Evolutionary conservation across 2,113 vertebrate genomes (phyloP), one percentile per base, ranked within the genome.

Genomic region (Puntigrus tetrazona): DNA sequence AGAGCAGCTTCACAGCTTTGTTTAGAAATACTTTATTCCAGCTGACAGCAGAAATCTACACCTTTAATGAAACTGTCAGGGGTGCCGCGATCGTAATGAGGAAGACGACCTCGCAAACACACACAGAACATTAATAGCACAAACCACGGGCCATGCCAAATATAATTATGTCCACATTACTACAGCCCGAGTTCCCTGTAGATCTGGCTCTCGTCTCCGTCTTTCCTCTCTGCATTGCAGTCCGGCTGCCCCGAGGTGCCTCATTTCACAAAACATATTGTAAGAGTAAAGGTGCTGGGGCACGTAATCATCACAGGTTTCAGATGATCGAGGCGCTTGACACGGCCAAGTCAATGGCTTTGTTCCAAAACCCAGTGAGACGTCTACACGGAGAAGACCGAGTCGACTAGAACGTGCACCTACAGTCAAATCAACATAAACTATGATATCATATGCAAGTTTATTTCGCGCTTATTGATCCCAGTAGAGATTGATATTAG

Each of bases 41-140:
- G 83, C 77, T 89, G 89, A 80, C 85, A 89, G 87, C 88, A 41
- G 25, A 83, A 88, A 88, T 89, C 69, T 85, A 75, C 25, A 85
- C 73, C 89, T 90, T 91, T 93, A 94, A 94, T 93, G 91, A 92
- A 93, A 92, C 86, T 92, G 92, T 93, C 92, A 91, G 84, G 77
- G 84, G 85, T 86, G 74, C 86, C 76, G 86, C 85, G 91, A 88
- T 85, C 88, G 88, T 92, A 90, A 93, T 90, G 87, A 92, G 88
- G 86, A 89, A 89, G 87, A 88, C 72, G 69, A 86, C 87, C 78
- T 74, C 69, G 22, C 81, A n/a, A 22, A 85, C 82, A 86, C 69
- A 86, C 59, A 69, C 75, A 34, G 69, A 52, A 85, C 81, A 85
- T 87, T 88, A 81, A 81, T 81, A 72, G 57, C 34, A 59, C 89